phyloP scores from a whole-genome alignment of 2,888 invertebrate species.

The Hipparchia sbordonii region DNA sequence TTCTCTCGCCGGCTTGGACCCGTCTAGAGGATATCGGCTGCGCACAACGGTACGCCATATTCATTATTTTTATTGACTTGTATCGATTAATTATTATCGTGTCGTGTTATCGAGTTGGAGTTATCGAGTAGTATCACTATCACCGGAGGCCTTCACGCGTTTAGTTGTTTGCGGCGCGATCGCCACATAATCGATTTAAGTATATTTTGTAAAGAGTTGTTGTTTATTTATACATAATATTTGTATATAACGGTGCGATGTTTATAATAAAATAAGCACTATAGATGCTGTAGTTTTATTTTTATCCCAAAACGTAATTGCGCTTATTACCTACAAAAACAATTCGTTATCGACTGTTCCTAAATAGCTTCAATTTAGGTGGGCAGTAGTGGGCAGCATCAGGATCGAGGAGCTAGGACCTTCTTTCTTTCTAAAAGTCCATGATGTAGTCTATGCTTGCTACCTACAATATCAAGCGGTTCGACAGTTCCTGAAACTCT shows the following conservation, averaged over 20 bases:
- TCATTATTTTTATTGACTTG: not conserved
- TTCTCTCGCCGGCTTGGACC: not conserved
- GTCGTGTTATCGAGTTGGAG: not conserved
- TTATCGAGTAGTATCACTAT: constrained; percentile 27
- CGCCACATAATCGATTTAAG: constrained; percentile 58
- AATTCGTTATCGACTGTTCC: too few relatives aligned
- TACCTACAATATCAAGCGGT: too few relatives aligned
- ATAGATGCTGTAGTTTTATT: constrained; percentile 57
- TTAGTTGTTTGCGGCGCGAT: constrained; percentile 52
- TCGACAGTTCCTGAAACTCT: too few relatives aligned
- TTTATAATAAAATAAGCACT: constrained; percentile 77
- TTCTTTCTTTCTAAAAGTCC: too few relatives aligned
- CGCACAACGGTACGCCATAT: not conserved
- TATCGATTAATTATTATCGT: not conserved
- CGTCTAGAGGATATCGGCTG: not conserved
- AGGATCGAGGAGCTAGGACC: too few relatives aligned
- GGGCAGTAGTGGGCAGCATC: too few relatives aligned
- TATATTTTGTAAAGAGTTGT: constrained; percentile 78
- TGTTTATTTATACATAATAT: constrained; percentile 81
- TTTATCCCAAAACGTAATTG: constrained; percentile 7
- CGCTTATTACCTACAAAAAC: too few relatives aligned
- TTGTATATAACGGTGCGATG: constrained; percentile 80
- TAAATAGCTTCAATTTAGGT: too few relatives aligned
- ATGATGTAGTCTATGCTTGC: too few relatives aligned
- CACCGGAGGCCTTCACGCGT: constrained; percentile 63